Evolutionary conservation across 2,888 invertebrate species (phyloP).

Genomic region (Luffia ferchaultella): DNA sequence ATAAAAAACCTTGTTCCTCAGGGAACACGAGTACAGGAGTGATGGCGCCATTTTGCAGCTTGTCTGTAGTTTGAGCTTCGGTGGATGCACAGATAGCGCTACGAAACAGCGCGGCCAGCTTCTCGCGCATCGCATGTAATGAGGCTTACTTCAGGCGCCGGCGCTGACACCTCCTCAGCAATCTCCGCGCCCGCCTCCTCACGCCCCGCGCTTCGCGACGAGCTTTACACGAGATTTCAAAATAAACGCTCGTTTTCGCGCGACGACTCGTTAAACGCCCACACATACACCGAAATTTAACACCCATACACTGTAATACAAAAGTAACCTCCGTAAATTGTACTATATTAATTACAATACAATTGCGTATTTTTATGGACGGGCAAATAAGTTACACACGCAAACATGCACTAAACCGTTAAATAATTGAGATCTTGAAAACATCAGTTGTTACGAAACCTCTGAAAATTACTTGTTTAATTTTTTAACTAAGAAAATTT

Average conservation of each 20-base stretch:
- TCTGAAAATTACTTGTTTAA: too few relatives aligned
- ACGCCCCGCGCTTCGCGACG: slow-evolving; percentile 28
- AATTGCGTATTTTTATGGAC: too few relatives aligned
- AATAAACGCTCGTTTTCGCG: slow-evolving; percentile 20
- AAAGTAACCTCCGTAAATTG: too few relatives aligned
- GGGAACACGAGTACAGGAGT: slow-evolving; percentile 41
- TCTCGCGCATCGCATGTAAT: slow-evolving; percentile 54
- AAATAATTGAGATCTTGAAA: too few relatives aligned
- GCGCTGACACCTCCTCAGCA: slow-evolving; percentile 1
- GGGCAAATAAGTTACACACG: too few relatives aligned
- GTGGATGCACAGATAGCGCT: slow-evolving; percentile 36
- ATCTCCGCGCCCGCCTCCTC: slow-evolving; percentile 25
- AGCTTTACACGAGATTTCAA: slow-evolving; percentile 20
- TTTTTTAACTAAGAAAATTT: too few relatives aligned
- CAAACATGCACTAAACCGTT: too few relatives aligned
- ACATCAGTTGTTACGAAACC: too few relatives aligned
- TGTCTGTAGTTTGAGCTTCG: slow-evolving; percentile 30
- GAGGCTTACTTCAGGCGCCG: slow-evolving; percentile 1
- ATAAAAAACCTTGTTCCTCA: slow-evolving; percentile 35
- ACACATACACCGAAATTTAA: slow-evolving; percentile 14
- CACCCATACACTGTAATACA: too few relatives aligned
- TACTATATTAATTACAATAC: too few relatives aligned
- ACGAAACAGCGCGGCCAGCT: slow-evolving; percentile 45
- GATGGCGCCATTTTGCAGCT: slow-evolving; percentile 41
- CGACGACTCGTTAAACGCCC: slow-evolving; percentile 21